These are phyloP conservation scores for Luffia ferchaultella DNA, from an alignment of 2,888 invertebrate genomes.

Conservation along the genomic window DNA sequence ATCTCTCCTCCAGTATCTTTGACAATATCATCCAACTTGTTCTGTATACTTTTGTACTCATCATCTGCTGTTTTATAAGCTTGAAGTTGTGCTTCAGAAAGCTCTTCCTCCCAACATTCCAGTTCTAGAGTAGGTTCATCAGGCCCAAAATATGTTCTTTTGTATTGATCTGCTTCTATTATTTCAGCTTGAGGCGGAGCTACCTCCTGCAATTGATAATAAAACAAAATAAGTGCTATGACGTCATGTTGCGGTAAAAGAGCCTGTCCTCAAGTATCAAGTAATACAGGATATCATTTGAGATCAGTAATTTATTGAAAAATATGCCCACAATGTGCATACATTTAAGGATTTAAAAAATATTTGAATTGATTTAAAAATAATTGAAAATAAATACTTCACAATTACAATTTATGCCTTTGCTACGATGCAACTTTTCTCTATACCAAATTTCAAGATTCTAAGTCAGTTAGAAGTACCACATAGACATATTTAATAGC, in stretches of 20 bases:
- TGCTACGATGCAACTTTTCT: too few relatives aligned
- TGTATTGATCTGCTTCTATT: slow-evolving; percentile 54
- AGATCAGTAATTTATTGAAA: slow-evolving; percentile 7
- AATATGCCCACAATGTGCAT: too few relatives aligned
- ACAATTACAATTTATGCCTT: too few relatives aligned
- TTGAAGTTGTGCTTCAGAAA: slow-evolving; percentile 71
- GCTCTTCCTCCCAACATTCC: slow-evolving; percentile 77
- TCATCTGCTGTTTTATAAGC: slow-evolving; percentile 70
- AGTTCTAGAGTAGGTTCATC: slow-evolving; percentile 67
- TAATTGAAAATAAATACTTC: too few relatives aligned
- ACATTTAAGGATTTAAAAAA: too few relatives aligned
- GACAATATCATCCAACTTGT: slow-evolving; percentile 66
- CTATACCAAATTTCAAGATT: too few relatives aligned
- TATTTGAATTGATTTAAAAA: too few relatives aligned
- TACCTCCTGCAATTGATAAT: slow-evolving; percentile 15
- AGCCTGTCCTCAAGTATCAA: background rate
- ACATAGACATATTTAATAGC: too few relatives aligned
- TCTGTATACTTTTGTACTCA: slow-evolving; percentile 72
- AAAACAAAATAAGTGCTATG: background rate
- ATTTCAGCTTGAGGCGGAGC: slow-evolving; percentile 47
- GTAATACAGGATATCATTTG: slow-evolving; percentile 2
- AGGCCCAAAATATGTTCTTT: slow-evolving; percentile 57
- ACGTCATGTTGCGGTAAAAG: too few relatives aligned
- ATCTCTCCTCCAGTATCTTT: slow-evolving; percentile 69
- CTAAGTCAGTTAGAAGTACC: too few relatives aligned